Evolutionary conservation across 2,888 invertebrate species (phyloP).

Genomic region (Gandaritis pyraliata): DNA sequence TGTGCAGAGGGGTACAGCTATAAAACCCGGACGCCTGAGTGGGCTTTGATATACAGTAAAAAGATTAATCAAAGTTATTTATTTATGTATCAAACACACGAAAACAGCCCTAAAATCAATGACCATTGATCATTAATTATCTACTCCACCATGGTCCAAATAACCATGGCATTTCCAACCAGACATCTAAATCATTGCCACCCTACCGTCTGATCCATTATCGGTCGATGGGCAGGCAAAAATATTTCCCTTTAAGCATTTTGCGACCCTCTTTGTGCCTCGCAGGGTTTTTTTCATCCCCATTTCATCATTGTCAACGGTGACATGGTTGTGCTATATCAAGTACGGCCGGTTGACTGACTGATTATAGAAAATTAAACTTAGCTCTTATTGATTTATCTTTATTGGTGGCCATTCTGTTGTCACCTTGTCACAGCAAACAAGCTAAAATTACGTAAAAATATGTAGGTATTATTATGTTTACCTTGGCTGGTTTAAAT

Average conservation of each 20-base stretch:
- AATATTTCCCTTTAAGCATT: constrained; percentile 59
- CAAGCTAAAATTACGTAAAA: too few relatives aligned
- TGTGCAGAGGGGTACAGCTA: too few relatives aligned
- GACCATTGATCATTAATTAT: constrained; percentile 40
- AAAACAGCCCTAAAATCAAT: constrained; percentile 16
- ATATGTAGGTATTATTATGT: too few relatives aligned
- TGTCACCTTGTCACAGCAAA: too few relatives aligned
- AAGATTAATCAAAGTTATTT: neutral
- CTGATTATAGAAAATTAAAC: too few relatives aligned
- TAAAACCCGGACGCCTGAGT: too few relatives aligned
- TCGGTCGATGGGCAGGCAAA: constrained; percentile 54
- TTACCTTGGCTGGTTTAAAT: too few relatives aligned
- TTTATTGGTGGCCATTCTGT: too few relatives aligned
- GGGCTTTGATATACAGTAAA: neutral
- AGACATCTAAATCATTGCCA: constrained; percentile 46
- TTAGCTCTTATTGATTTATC: too few relatives aligned
- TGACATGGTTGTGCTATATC: constrained; percentile 39
- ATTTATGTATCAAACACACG: constrained; percentile 2
- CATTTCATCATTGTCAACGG: constrained; percentile 54
- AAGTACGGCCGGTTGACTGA: neutral
- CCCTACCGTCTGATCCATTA: constrained; percentile 60
- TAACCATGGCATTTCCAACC: constrained; percentile 37
- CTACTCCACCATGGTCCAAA: constrained; percentile 34
- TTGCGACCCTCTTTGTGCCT: constrained; percentile 43
- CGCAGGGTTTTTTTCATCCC: constrained; percentile 41